Percentiles rank a stretch among this genome's conserved stretches.
Evolutionary conservation across 2,797 vertebrate genomes (phyloP).

Genomic region (Macroramphosus scolopax): DNA sequence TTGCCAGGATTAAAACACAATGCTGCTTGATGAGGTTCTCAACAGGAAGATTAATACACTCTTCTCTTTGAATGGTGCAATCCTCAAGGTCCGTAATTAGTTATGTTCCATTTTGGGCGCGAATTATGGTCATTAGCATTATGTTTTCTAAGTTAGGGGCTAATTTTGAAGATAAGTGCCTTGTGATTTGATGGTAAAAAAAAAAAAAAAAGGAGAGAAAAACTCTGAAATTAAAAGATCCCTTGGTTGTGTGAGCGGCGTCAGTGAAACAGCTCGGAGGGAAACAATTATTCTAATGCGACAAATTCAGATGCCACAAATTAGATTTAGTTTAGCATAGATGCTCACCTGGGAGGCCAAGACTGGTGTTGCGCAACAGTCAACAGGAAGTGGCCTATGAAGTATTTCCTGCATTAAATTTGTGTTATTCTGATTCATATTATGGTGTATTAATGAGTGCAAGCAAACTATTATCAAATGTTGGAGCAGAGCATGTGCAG

Average conservation of each 20-base stretch:
- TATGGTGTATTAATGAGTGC: too few relatives aligned
- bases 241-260: constrained; percentile 94
- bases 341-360: not conserved
- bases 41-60: constrained; percentile 69
- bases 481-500: constrained; percentile 27
- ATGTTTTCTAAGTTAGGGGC: constrained; percentile 89
- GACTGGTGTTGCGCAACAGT: too few relatives aligned
- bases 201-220: constrained; percentile 69
- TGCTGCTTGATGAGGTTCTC: constrained; percentile 78
- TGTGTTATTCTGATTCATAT: too few relatives aligned
- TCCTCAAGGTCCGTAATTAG: constrained; percentile 88
- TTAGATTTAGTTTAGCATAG: not conserved
- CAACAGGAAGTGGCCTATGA: too few relatives aligned
- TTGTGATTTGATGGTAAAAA: constrained; percentile 61
- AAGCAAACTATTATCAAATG: too few relatives aligned
- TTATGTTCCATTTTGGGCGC: constrained; percentile 93
- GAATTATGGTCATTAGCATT: constrained; percentile 99
- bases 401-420: too few relatives aligned
- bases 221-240: constrained; percentile 90
- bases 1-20: constrained; percentile 72
- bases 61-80: constrained; percentile 72
- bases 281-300: constrained; percentile 92
- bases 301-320: constrained; percentile 1
- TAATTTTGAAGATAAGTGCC: constrained; percentile 84
- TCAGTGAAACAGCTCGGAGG: constrained; percentile 94